Percentiles rank a stretch among this genome's conserved stretches.
phyloP scores from a whole-genome alignment of 2,888 invertebrate species.

The Chouioia cunea region DNA sequence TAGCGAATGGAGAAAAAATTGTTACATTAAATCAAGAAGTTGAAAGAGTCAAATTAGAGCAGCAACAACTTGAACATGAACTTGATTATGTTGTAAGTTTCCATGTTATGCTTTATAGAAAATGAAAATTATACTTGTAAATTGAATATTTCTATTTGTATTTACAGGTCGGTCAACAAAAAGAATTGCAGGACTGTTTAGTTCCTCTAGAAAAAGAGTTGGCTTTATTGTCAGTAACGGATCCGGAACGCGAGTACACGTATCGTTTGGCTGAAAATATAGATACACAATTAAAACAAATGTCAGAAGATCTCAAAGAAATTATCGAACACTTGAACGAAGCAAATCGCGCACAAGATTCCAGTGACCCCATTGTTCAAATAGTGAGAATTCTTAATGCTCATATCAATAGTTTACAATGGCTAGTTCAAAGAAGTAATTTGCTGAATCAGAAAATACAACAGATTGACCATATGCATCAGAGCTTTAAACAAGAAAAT shows the following conservation, averaged over 20 bases:
- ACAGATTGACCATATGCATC: slow-evolving; percentile 84
- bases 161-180: slow-evolving; percentile 82
- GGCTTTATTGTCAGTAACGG: slow-evolving; percentile 77
- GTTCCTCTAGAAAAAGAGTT: slow-evolving; percentile 88
- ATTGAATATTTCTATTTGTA: not conserved
- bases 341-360: slow-evolving; percentile 85
- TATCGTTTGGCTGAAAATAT: slow-evolving; percentile 91
- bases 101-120: not conserved
- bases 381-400: slow-evolving; percentile 94
- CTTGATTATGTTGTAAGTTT: slow-evolving; percentile 83
- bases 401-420: slow-evolving; percentile 95
- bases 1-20: slow-evolving; percentile 94
- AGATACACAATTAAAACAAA: slow-evolving; percentile 91
- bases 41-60: slow-evolving; percentile 90
- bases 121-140: not conserved
- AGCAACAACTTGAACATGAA: slow-evolving; percentile 91
- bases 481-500: slow-evolving; percentile 81
- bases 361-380: slow-evolving; percentile 90
- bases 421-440: slow-evolving; percentile 90
- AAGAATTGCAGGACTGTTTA: slow-evolving; percentile 89
- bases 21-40: slow-evolving; percentile 87
- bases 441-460: slow-evolving; percentile 84
- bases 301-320: slow-evolving; percentile 95
- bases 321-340: slow-evolving; percentile 95
- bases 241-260: slow-evolving; percentile 91